Conservation (phyloP, 1,140 invertebrate species). For the Leptinotarsa defecta region DNA sequence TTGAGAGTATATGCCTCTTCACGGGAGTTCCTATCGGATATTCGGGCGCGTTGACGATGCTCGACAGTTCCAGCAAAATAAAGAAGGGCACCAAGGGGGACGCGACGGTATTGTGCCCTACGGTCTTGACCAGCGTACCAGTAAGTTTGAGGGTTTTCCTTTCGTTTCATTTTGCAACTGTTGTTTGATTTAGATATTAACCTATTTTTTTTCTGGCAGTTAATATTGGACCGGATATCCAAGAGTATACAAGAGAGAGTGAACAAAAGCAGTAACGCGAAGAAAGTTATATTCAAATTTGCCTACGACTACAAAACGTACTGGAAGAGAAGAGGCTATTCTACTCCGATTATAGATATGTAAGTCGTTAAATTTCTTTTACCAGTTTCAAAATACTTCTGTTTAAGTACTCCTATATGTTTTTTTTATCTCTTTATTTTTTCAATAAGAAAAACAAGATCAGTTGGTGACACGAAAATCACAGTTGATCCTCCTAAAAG, state of each 20-base stretch:
- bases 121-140: slow-evolving; percentile 93
- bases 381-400: too few species aligned
- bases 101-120: slow-evolving; percentile 86
- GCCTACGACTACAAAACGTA: slow-evolving; percentile 89
- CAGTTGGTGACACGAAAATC: too few species aligned
- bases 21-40: slow-evolving; percentile 96
- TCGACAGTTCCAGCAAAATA: slow-evolving; percentile 95
- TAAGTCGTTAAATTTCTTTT: slow-evolving; percentile 43
- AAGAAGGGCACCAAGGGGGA: slow-evolving; percentile 91
- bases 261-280: slow-evolving; percentile 73
- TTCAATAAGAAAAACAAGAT: too few species aligned
- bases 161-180: not conserved
- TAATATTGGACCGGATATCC: slow-evolving; percentile 93
- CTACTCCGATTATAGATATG: slow-evolving; percentile 79
- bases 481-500: too few species aligned
- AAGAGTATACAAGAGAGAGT: slow-evolving; percentile 94
- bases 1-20: slow-evolving; percentile 73
- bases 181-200: not conserved
- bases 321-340: slow-evolving; percentile 83
- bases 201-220: slow-evolving; percentile 60
- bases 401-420: too few species aligned
- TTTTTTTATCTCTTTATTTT: too few species aligned
- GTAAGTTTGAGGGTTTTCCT: slow-evolving; percentile 61
- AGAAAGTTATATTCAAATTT: slow-evolving; percentile 85
- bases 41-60: slow-evolving; percentile 92